A percentile compares a stretch with the other conserved stretches of the same genome.
phyloP scores from a whole-genome alignment of 1,140 invertebrate genomes.

The Magallana gigas region DNA sequence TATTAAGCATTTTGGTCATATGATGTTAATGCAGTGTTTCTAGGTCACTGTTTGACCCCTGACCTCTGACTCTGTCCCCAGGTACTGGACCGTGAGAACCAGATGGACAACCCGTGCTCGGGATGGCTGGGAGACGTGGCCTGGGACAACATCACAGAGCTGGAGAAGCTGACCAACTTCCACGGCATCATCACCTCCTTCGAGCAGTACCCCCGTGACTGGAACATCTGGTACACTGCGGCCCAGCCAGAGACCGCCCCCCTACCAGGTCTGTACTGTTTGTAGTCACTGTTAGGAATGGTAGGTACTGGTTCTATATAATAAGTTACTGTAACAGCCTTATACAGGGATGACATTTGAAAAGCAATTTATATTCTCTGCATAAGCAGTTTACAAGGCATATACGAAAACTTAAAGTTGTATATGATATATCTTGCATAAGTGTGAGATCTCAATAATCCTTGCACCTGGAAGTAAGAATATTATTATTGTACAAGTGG shows the following conservation, averaged over 20 bases:
- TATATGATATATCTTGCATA: too few relatives aligned
- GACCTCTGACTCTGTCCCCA: constrained; percentile 40
- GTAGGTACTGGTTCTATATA: not conserved
- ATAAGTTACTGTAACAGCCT: too few relatives aligned
- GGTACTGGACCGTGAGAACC: constrained; percentile 88
- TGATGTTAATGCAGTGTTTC: too few relatives aligned
- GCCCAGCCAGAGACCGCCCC: constrained; percentile 86
- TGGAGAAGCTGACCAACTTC: constrained; percentile 91
- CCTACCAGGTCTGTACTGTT: constrained; percentile 81
- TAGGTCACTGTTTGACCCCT: too few relatives aligned
- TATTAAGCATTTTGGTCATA: not conserved
- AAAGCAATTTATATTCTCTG: too few relatives aligned
- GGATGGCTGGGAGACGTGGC: constrained; percentile 87
- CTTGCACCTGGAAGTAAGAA: too few relatives aligned
- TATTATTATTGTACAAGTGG: not conserved
- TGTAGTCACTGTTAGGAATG: not conserved
- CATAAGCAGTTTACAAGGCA: too few relatives aligned
- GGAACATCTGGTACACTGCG: constrained; percentile 88
- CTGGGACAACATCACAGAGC: constrained; percentile 93
- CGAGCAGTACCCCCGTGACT: constrained; percentile 87
- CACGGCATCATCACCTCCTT: constrained; percentile 89
- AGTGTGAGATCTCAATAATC: too few relatives aligned
- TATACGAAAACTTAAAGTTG: too few relatives aligned
- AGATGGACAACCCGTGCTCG: constrained; percentile 88
- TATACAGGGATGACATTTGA: too few relatives aligned